A percentile compares a stretch with the other conserved stretches of the same genome.
Conservation (phyloP, 2,888 invertebrate genomes). For the Ligdia adustata region DNA sequence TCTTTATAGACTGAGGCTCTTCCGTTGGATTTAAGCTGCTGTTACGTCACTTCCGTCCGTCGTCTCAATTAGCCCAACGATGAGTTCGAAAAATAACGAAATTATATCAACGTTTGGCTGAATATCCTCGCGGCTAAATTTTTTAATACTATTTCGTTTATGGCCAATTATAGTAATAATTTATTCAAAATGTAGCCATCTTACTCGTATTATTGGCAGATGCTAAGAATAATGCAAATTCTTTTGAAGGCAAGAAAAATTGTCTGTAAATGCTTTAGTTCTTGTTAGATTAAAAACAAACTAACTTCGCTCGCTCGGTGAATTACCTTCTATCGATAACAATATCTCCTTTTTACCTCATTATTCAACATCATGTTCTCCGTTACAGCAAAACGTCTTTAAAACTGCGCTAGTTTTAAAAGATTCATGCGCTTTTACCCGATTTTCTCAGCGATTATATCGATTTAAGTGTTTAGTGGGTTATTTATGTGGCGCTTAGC, state of each 20-base stretch:
- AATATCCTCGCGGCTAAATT: slow-evolving; percentile 29
- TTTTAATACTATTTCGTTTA: too few species aligned
- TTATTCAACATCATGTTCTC: slow-evolving; percentile 19
- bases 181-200: too few species aligned
- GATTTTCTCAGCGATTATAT: slow-evolving; percentile 47
- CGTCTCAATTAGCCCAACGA: slow-evolving; percentile 60
- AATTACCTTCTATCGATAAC: neutral
- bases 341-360: neutral
- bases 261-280: too few species aligned
- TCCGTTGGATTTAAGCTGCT: slow-evolving; percentile 9
- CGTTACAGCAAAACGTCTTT: slow-evolving; percentile 8
- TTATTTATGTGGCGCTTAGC: slow-evolving; percentile 47
- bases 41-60: slow-evolving; percentile 33
- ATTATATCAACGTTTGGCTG: slow-evolving; percentile 52
- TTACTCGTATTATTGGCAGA: too few species aligned
- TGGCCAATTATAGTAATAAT: too few species aligned
- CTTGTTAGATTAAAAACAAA: too few species aligned
- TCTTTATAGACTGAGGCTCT: neutral
- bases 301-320: too few species aligned
- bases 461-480: slow-evolving; percentile 50
- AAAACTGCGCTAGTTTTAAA: slow-evolving; percentile 24
- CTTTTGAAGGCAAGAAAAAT: too few species aligned
- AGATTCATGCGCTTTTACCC: slow-evolving; percentile 39
- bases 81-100: slow-evolving; percentile 62
- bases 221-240: too few species aligned